Percentiles rank a stretch among this genome's conserved stretches.
phyloP scores from a whole-genome alignment of 2,797 vertebrate genomes.

The Florisuga fusca region DNA sequence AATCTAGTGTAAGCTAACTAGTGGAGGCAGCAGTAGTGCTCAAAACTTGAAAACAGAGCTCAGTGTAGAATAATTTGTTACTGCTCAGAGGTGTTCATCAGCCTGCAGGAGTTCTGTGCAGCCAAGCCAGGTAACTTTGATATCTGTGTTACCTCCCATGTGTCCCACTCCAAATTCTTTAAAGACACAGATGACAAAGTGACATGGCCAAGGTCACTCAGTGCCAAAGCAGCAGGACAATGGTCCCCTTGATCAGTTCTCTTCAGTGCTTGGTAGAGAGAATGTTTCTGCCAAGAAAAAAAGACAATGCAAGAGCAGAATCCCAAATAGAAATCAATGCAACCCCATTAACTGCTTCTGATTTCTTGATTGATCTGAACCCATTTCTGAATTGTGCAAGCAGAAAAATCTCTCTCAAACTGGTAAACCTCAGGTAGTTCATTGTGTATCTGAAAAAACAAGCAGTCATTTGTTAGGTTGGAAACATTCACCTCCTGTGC shows the following conservation, averaged over 20 bases:
- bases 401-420: background rate
- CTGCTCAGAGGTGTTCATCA: background rate
- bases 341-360: background rate
- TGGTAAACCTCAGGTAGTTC: background rate
- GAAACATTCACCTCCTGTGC: background rate
- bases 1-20: background rate
- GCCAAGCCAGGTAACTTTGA: background rate
- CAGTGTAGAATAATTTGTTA: background rate
- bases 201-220: background rate
- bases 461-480: background rate
- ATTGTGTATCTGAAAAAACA: background rate
- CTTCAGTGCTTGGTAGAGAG: background rate
- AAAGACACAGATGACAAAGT: background rate
- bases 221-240: background rate
- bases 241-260: background rate
- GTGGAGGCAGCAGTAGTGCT: background rate
- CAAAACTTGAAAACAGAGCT: background rate
- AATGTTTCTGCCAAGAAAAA: background rate
- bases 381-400: background rate
- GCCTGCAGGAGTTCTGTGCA: background rate
- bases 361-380: background rate
- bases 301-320: background rate
- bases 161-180: background rate
- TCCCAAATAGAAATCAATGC: background rate
- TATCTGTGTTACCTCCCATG: background rate